Percentiles rank a stretch among this genome's conserved stretches.
Conservation (phyloP, 2,888 invertebrate species). For the Oscheius sp. region DNA sequence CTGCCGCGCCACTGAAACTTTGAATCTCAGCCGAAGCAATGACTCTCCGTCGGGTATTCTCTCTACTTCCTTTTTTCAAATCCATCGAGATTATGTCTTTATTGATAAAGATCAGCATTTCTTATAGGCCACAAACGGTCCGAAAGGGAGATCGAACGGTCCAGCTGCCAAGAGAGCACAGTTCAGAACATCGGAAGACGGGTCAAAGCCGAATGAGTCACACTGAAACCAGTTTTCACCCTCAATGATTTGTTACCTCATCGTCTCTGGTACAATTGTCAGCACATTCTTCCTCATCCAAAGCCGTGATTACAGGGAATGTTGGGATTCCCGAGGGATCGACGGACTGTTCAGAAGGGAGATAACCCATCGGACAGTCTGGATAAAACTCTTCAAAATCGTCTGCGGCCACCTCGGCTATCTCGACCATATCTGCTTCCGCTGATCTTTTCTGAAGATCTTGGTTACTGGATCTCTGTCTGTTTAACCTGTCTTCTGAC, state of each 20-base stretch:
- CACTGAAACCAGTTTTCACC: background rate
- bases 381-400: no score
- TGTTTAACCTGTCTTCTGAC: conserved; percentile 21
- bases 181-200: background rate
- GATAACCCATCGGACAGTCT: background rate
- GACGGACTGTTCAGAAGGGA: background rate
- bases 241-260: background rate
- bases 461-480: background rate
- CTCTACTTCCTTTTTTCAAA: conserved; percentile 1
- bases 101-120: conserved; percentile 16
- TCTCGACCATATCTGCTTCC: background rate
- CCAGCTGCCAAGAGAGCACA: background rate
- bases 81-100: conserved; percentile 19
- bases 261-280: background rate
- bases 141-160: background rate
- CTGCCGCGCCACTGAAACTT: background rate
- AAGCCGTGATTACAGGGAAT: background rate
- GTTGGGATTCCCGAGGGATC: background rate
- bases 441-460: background rate
- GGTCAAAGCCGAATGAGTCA: background rate
- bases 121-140: background rate
- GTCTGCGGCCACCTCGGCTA: no score
- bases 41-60: conserved; percentile 21
- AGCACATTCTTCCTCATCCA: background rate
- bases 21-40: conserved; percentile 19